A percentile compares a stretch with the other conserved stretches of the same genome.
Conservation (phyloP, 2,888 invertebrate genomes). For the Conus canariensis region DNA sequence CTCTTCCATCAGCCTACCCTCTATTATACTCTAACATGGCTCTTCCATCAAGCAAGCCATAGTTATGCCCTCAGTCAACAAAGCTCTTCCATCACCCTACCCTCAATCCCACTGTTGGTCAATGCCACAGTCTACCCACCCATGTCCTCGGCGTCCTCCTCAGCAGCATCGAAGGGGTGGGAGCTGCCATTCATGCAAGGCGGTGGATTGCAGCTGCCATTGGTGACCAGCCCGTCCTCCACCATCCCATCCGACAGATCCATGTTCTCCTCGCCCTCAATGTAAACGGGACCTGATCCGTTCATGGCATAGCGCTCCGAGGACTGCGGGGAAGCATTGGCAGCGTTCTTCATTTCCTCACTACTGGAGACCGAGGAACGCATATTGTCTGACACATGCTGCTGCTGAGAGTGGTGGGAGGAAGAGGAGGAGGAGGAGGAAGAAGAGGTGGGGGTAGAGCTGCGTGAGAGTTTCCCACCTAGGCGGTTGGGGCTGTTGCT, state of each 20-base stretch:
- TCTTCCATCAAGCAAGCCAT: no score
- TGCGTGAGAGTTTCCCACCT: constrained; percentile 55
- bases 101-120: no score
- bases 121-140: constrained; percentile 51
- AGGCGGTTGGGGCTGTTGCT: constrained; percentile 70
- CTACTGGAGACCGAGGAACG: constrained; percentile 34
- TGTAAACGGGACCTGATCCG: constrained; percentile 61
- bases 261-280: constrained; percentile 73
- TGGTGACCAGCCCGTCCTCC: constrained; percentile 58
- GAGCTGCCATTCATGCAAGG: constrained; percentile 70
- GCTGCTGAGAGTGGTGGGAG: constrained; percentile 39
- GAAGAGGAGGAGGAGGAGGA: constrained; percentile 38
- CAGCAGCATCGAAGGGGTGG: constrained; percentile 53
- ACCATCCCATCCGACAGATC: constrained; percentile 71
- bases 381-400: constrained; percentile 36
- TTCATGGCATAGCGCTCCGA: constrained; percentile 61
- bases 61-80: no score
- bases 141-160: constrained; percentile 63
- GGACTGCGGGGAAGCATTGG: constrained; percentile 56
- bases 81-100: no score
- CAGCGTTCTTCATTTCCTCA: constrained; percentile 73
- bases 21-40: no score
- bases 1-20: no score
- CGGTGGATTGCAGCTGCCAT: constrained; percentile 4
- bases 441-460: constrained; percentile 48